A percentile compares a stretch with the other conserved stretches of the same genome.
Conservation (phyloP, 37 sponge, comb jelly and placozoan genomes). For the Beroe ovata region DNA sequence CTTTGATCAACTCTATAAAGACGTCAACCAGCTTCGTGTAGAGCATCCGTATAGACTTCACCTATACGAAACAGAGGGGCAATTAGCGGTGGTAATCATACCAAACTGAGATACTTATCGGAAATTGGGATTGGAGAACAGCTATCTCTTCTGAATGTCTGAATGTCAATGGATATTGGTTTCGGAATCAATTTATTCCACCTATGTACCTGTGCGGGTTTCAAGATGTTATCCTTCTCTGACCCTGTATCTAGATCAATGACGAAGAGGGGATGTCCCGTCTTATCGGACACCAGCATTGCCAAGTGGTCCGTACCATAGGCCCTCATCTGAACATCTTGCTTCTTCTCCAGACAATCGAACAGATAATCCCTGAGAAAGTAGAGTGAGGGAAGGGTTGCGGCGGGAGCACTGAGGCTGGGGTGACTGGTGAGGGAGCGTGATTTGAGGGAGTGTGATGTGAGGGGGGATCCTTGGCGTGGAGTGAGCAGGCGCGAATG, state of each 20-base stretch:
- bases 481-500: no score
- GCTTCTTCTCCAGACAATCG: conserved; percentile 49
- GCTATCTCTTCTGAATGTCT: no score
- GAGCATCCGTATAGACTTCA: conserved; percentile 12
- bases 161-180: no score
- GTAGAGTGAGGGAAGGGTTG: no score
- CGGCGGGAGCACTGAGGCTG: no score
- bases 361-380: conserved; percentile 56
- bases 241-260: conserved; percentile 53
- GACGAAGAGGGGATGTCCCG: conserved; percentile 2
- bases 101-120: no score
- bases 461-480: no score
- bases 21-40: background rate
- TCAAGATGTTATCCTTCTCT: background rate
- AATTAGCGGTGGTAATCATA: background rate
- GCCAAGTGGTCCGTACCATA: conserved; percentile 54
- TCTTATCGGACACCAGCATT: background rate
- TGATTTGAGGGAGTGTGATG: no score
- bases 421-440: no score
- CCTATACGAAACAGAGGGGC: background rate
- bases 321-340: conserved; percentile 35
- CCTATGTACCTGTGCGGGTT: conserved; percentile 21
- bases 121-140: no score
- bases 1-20: background rate
- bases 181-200: no score